Conservation (phyloP, 2,888 invertebrate species). For the Drosophila robusta region DNA sequence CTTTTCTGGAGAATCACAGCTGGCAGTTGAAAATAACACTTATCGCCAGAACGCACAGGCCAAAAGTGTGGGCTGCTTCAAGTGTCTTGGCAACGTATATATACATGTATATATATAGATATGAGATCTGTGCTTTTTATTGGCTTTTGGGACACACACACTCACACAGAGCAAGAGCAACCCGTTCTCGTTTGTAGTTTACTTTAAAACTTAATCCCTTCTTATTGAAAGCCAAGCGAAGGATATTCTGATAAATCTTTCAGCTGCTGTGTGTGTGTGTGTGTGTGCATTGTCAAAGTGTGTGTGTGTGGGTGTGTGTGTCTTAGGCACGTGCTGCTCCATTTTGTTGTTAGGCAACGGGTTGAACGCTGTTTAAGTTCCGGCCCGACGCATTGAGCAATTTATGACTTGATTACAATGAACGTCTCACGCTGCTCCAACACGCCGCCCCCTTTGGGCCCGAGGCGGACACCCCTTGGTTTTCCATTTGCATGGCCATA, state of each 20-base stretch:
- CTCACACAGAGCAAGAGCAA: constrained; percentile 14
- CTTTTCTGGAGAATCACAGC: constrained; percentile 74
- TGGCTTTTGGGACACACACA: constrained; percentile 52
- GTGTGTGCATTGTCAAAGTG: no score
- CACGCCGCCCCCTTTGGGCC: background rate
- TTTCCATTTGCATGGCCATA: constrained; percentile 58
- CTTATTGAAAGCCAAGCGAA: constrained; percentile 70
- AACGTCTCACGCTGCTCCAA: constrained; percentile 13
- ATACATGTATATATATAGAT: constrained; percentile 40
- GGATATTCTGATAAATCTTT: constrained; percentile 49
- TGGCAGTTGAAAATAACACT: constrained; percentile 77
- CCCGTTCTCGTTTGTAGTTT: constrained; percentile 73
- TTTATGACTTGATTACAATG: constrained; percentile 78
- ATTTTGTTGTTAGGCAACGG: constrained; percentile 58
- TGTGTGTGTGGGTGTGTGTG: constrained; percentile 11
- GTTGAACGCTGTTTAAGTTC: constrained; percentile 57
- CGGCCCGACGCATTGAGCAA: constrained; percentile 66
- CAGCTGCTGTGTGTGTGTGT: constrained; percentile 25
- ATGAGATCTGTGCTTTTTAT: constrained; percentile 74
- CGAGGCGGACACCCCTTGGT: background rate
- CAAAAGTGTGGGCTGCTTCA: constrained; percentile 2
- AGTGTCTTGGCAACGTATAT: constrained; percentile 17
- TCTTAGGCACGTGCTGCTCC: constrained; percentile 59
- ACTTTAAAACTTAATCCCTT: constrained; percentile 76
- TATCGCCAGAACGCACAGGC: constrained; percentile 55